Evolutionary conservation across 2,113 vertebrate genomes (phyloP), one percentile per base, ranked within the genome.

Genomic region (Lepisosteus oculatus): DNA sequence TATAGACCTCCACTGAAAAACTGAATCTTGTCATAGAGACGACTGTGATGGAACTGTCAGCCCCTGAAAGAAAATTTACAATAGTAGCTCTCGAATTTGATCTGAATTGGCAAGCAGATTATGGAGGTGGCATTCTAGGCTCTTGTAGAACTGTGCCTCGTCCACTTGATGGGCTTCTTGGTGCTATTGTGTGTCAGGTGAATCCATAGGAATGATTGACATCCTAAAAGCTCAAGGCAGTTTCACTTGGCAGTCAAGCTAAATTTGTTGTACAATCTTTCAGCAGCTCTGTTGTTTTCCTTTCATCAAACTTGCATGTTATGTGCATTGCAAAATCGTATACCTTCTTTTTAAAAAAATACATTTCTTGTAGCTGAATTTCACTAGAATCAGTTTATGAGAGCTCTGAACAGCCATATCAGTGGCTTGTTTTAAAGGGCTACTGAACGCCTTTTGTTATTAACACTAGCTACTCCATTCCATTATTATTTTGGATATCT

Each of bases 41-140:
- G 73, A 64, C 75, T 73, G 74, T 62, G 72, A 70, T 74, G 72
- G 65, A 79, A 62, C 73, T 84, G 79, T 83, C 82, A 81, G 72
- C 51, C 59, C 17, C 55, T 9, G 15, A 45, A 74, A 59, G 70
- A 72, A 65, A 59, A 54, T 43, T 72, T 70, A 65, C 68, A 54
- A 17, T 15, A n/a, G 57, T 43, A 17, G 47, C 45, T 67, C 57
- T 54, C 61, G 55, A 81, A 78, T 80, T 73, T 84, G 86, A 88
- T 85, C 71, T 74, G 78, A 85, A 83, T 84, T 79, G 83, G 82
- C 85, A 85, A 76, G 75, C 74, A 85, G 82, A 87, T 86, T 83
- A 87, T 81, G 72, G 72, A 83, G 73, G 81, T 84, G 83, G 78
- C 78, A 80, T 83, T 85, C 80, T 72, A 78, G 83, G 72, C 79